Percentiles rank a stretch among this genome's conserved stretches.
These are phyloP conservation scores for Elegia similella DNA, from an alignment of 2,888 invertebrate genomes.

Conservation along the genomic window DNA sequence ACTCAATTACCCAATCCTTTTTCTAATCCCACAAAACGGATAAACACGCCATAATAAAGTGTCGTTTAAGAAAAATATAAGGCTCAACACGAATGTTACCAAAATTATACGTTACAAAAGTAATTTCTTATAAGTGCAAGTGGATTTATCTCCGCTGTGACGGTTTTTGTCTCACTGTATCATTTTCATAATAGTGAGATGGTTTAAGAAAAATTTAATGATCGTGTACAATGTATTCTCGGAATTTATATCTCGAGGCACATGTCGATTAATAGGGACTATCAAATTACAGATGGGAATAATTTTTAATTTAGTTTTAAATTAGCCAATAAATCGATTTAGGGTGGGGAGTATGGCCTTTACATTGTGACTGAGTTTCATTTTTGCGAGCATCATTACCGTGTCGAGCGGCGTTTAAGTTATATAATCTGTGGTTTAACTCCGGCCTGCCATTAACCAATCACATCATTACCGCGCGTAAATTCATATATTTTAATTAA, in stretches of 20 bases:
- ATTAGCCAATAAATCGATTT: constrained; percentile 30
- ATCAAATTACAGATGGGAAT: constrained; percentile 20
- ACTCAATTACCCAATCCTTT: constrained; percentile 54
- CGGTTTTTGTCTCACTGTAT: constrained; percentile 34
- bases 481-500: constrained; percentile 34
- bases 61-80: constrained; percentile 78
- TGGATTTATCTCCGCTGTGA: constrained; percentile 34
- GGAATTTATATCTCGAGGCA: constrained; percentile 24
- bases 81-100: constrained; percentile 45
- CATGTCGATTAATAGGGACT: constrained; percentile 24
- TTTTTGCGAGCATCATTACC: constrained; percentile 36
- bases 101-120: constrained; percentile 54
- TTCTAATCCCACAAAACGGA: constrained; percentile 75
- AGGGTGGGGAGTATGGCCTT: constrained; percentile 20
- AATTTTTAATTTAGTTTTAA: constrained; percentile 30
- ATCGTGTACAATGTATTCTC: constrained; percentile 20
- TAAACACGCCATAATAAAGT: constrained; percentile 75
- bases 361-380: constrained; percentile 41
- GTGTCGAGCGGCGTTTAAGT: constrained; percentile 25
- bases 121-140: constrained; percentile 43
- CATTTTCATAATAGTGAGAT: constrained; percentile 31
- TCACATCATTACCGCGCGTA: constrained; percentile 32
- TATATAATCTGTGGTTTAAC: constrained; percentile 12
- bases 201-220: constrained; percentile 20
- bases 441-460: constrained; percentile 31